Base-by-base conservation (phyloP, 2,113 vertebrate genomes). In the Catagonus wagneri region DNA sequence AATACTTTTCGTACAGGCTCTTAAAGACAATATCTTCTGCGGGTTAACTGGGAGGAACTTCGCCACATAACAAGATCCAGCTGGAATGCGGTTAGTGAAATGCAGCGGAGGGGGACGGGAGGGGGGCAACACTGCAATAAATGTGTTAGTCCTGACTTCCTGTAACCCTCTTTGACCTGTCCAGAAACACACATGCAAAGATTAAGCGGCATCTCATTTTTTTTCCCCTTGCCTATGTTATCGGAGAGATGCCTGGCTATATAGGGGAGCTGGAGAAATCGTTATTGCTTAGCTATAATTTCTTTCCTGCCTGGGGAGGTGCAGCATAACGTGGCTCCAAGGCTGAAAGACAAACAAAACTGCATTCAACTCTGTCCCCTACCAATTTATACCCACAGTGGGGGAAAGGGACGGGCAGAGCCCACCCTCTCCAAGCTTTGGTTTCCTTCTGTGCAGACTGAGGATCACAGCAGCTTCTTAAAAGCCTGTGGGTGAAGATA, bases 91-190 rank as follows among this genome's bases (percentile, higher is more conserved):
- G 32, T 93, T 89, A 95, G 95, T 11, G 8, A 29, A 27, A 36
- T 2, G 20, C 6, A 44, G 44, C 8, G 44, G 44, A 8, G 44
- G 44, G 44, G 44, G 44, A 4, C 5, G 44, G 44, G 44, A 8
- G 44, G 27, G 27, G 39, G 54, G 4, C 3, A 39, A 71, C 44
- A 50, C 19, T 7, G 25, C 54, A 81, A 50, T 5, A 63, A 54
- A 27, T 8, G 0, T 2, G 27, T 83, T 54, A 93, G 90, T 76
- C 11, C 36, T 2, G n/a, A 32, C 74, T 19, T 58, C 27, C 52
- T 8, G 20, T 0, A 1, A 4, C 36, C 17, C 65, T 22, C 19
- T 12, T 6, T 2, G 6, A 27, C 34, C 36, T 50, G 32, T 4
- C 22, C 10, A 25, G 5, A 14, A n/a, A 39, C 10, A 50, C 56